phyloP scores from a whole-genome alignment of 2,113 vertebrate genomes.

The Camelus bactrianus region DNA sequence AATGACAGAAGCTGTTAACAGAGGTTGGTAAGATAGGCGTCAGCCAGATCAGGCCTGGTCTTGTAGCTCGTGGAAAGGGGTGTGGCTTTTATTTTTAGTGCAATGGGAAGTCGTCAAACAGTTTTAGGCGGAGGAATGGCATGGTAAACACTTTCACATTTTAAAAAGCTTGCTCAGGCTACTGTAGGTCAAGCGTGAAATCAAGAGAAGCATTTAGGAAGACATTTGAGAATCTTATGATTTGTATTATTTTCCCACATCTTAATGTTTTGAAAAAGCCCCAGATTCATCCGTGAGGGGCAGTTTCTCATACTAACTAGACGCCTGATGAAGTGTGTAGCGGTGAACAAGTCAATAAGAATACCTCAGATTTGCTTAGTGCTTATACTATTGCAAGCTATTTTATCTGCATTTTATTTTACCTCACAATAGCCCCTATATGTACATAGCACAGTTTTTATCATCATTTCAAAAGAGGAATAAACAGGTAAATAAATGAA shows the following conservation, averaged over 20 bases:
- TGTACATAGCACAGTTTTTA: not conserved
- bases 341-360: not conserved
- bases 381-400: not conserved
- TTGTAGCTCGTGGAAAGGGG: not conserved
- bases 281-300: not conserved
- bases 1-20: not conserved
- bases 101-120: not conserved
- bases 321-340: not conserved
- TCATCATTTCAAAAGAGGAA: not conserved
- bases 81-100: not conserved
- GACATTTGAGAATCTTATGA: not conserved
- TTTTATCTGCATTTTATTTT: conserved; percentile 32
- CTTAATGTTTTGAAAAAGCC: not conserved
- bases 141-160: not conserved
- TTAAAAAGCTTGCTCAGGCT: not conserved
- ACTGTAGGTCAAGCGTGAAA: not conserved
- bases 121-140: not conserved
- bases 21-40: not conserved
- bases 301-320: not conserved
- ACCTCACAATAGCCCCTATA: not conserved
- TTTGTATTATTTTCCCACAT: not conserved
- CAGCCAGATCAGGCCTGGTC: not conserved
- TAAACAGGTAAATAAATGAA: not conserved
- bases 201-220: not conserved
- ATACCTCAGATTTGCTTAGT: not conserved